Percentiles rank a stretch among this genome's conserved stretches.
Conservation (phyloP, 2,888 invertebrate species). For the Hyles lineata region DNA sequence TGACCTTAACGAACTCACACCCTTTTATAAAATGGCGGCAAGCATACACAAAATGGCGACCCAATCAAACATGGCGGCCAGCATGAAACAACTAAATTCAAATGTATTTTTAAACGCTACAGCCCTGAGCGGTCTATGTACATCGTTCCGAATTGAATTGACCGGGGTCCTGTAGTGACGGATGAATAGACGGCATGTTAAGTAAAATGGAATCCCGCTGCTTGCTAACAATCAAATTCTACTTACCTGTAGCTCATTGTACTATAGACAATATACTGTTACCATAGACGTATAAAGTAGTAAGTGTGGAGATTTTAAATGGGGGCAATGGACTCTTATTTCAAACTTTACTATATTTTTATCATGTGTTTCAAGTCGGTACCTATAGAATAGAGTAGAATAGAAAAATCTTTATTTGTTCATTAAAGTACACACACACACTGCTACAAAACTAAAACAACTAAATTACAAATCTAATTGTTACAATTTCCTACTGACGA, state of each 20-base stretch:
- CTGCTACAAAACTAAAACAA: no score
- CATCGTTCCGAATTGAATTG: constrained; percentile 24
- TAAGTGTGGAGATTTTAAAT: neutral
- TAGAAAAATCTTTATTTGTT: no score
- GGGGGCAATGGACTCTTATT: neutral
- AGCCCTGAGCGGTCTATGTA: constrained; percentile 4
- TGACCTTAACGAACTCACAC: no score
- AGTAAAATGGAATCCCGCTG: constrained; percentile 31
- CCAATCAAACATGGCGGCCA: neutral
- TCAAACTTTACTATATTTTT: neutral
- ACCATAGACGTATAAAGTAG: neutral
- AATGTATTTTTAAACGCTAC: neutral
- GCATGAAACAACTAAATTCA: neutral
- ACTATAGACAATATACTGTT: constrained; percentile 7
- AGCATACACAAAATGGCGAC: neutral
- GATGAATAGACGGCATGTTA: constrained; percentile 24
- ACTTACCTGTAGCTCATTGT: constrained; percentile 5
- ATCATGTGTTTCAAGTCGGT: neutral
- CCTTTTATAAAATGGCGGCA: neutral
- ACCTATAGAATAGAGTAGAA: no score
- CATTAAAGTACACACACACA: no score
- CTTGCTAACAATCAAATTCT: constrained; percentile 21
- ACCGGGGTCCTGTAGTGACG: constrained; percentile 17
- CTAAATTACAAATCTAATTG: no score
- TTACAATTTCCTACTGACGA: no score